Evolutionary conservation across 1,140 invertebrate genomes (phyloP).

Genomic region (Phthorimaea operculella): DNA sequence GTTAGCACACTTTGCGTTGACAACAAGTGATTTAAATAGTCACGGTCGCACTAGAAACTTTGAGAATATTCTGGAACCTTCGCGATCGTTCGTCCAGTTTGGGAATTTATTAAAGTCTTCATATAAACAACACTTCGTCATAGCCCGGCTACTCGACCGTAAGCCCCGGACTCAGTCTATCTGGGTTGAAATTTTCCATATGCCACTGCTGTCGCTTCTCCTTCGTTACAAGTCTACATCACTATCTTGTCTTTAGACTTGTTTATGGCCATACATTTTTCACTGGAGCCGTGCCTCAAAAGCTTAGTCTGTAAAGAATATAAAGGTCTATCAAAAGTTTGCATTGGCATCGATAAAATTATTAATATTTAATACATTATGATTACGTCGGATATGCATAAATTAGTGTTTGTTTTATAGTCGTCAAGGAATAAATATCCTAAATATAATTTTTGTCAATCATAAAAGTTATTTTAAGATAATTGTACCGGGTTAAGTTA

Average conservation of each 20-base stretch:
- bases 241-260: conserved; percentile 79
- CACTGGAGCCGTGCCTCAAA: conserved; percentile 87
- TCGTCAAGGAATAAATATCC: too few relatives aligned
- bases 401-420: conserved; percentile 23
- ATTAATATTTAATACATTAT: too few relatives aligned
- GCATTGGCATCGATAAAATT: too few relatives aligned
- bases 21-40: conserved; percentile 49
- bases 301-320: conserved; percentile 74
- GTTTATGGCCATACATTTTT: conserved; percentile 88
- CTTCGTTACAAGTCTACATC: conserved; percentile 83
- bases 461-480: too few relatives aligned
- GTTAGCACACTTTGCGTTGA: conserved; percentile 45
- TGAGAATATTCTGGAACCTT: background rate
- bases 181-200: conserved; percentile 87
- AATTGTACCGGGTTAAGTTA: too few relatives aligned
- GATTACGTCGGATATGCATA: background rate
- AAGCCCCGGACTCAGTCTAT: conserved; percentile 69
- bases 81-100: background rate
- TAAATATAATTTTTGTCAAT: too few relatives aligned
- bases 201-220: conserved; percentile 80
- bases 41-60: conserved; percentile 15
- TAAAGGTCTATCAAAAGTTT: too few relatives aligned
- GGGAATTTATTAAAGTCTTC: conserved; percentile 20
- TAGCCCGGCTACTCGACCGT: conserved; percentile 56
- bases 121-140: conserved; percentile 58